phyloP scores from a whole-genome alignment of 2,888 invertebrate genomes.

The Phragmatobia fuliginosa region DNA sequence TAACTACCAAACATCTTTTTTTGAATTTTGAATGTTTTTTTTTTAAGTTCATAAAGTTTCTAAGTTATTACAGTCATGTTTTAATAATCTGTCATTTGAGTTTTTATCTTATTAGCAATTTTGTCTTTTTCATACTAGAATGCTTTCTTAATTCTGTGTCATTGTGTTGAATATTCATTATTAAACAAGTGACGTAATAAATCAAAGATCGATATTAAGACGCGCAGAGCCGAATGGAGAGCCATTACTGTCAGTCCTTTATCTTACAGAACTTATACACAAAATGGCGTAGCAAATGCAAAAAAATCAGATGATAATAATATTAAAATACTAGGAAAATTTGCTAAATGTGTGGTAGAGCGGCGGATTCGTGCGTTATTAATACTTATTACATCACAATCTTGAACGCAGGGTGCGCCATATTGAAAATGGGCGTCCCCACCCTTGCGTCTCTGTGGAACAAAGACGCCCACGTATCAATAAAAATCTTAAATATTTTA shows the following conservation, averaged over 20 bases:
- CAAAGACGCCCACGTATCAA: slow-evolving; percentile 25
- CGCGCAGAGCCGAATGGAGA: slow-evolving; percentile 16
- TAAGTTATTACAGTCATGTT: slow-evolving; percentile 3
- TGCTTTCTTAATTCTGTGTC: slow-evolving; percentile 9
- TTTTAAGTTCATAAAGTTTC: too few relatives aligned
- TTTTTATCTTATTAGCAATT: background rate
- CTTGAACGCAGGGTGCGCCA: slow-evolving; percentile 59
- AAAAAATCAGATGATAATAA: slow-evolving; percentile 4
- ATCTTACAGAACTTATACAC: background rate
- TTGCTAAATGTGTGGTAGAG: slow-evolving; percentile 1
- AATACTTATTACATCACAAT: slow-evolving; percentile 57
- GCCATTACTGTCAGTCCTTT: background rate
- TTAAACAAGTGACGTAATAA: slow-evolving; percentile 10
- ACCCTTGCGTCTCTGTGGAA: slow-evolving; percentile 37
- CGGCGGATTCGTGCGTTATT: slow-evolving; percentile 22
- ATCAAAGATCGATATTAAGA: slow-evolving; percentile 14
- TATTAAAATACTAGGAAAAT: background rate
- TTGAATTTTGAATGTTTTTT: slow-evolving; percentile 24
- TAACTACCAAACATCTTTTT: slow-evolving; percentile 49
- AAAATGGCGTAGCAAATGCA: background rate
- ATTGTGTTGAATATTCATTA: background rate
- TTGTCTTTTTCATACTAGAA: background rate
- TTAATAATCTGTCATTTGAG: background rate
- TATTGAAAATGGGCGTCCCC: slow-evolving; percentile 77
- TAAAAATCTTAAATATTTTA: slow-evolving; percentile 8